These are phyloP conservation scores for Poeciliopsis infans DNA, from an alignment of 2,797 vertebrate genomes.

Conservation along the genomic window DNA sequence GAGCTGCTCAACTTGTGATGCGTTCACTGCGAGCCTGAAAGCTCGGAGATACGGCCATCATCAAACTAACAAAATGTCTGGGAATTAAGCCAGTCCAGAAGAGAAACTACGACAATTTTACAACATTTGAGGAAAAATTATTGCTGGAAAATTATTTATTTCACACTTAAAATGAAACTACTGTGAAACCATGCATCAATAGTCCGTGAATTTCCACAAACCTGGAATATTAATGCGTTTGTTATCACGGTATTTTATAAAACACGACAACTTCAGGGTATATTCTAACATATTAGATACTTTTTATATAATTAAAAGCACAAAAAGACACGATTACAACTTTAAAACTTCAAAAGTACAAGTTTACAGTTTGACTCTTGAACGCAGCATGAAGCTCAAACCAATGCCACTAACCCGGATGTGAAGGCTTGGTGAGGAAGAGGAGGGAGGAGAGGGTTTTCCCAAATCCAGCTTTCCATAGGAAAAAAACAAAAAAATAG, in stretches of 20 bases:
- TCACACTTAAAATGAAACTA: background rate
- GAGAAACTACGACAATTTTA: background rate
- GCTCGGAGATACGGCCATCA: background rate
- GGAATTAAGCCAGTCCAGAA: too few species aligned
- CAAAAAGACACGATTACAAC: background rate
- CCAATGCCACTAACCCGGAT: conserved; percentile 82
- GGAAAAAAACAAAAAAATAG: conserved; percentile 39
- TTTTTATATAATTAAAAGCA: background rate
- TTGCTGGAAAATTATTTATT: background rate
- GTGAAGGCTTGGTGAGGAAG: conserved; percentile 71
- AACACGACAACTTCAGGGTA: background rate
- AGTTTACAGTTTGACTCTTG: conserved; percentile 20
- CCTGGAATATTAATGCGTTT: background rate
- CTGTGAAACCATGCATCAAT: too few species aligned
- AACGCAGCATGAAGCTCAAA: conserved; percentile 62
- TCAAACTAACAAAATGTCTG: too few species aligned
- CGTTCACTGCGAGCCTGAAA: conserved; percentile 31
- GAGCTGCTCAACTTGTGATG: conserved; percentile 68
- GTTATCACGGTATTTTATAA: background rate
- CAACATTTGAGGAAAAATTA: background rate
- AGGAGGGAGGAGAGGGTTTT: conserved; percentile 65
- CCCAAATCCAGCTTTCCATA: conserved; percentile 74
- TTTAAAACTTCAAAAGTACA: conserved; percentile 11
- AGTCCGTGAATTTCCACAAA: background rate
- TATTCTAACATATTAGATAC: background rate